phyloP scores from a whole-genome alignment of 2,797 vertebrate species.

The Pseudochromis fuscus region DNA sequence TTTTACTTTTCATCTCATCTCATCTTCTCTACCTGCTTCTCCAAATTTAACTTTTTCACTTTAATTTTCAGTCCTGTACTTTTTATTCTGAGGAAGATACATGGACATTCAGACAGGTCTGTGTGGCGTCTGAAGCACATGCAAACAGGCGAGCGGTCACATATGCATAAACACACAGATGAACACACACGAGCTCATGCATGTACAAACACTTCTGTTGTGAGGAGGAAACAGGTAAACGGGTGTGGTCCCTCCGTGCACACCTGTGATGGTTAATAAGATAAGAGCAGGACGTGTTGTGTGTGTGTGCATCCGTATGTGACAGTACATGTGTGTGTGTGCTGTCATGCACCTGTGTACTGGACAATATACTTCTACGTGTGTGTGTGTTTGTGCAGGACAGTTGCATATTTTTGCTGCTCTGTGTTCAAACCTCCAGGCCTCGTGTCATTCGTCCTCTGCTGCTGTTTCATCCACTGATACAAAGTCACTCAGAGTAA shows the following conservation, averaged over 20 bases:
- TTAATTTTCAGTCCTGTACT: too few relatives aligned
- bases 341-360: slow-evolving; percentile 24
- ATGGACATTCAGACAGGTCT: too few relatives aligned
- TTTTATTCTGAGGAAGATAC: too few relatives aligned
- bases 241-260: slow-evolving; percentile 40
- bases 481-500: slow-evolving; percentile 34
- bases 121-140: too few relatives aligned
- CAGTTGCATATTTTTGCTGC: background rate
- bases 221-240: slow-evolving; percentile 46
- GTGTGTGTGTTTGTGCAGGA: slow-evolving; percentile 13
- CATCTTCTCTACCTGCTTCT: too few relatives aligned
- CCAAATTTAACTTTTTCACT: too few relatives aligned
- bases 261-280: slow-evolving; percentile 72
- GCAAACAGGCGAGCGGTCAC: too few relatives aligned
- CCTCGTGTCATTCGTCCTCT: too few relatives aligned
- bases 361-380: background rate
- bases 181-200: background rate
- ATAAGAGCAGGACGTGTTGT: slow-evolving; percentile 37
- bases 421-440: too few relatives aligned
- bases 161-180: background rate
- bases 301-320: slow-evolving; percentile 20
- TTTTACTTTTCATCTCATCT: too few relatives aligned
- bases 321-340: slow-evolving; percentile 15
- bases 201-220: slow-evolving; percentile 5
- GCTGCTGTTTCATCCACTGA: background rate